Base-by-base conservation (phyloP, 2,113 vertebrate species). In the Gobius niger region DNA sequence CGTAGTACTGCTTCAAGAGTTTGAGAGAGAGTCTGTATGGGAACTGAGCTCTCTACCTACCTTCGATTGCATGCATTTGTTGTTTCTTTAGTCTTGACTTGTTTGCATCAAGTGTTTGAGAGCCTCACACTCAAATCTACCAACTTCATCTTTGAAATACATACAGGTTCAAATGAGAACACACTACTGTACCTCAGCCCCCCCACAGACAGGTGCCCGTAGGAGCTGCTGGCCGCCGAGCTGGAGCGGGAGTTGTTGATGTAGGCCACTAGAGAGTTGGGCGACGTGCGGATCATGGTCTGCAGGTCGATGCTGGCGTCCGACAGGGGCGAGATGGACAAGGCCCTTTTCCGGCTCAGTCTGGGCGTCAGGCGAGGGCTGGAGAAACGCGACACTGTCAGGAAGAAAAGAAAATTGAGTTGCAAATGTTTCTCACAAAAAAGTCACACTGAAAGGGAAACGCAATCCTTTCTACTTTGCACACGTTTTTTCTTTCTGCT, bases 181-280 rank as follows among this genome's bases (percentile, higher is more conserved):
- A 5, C 13, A 8, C 13, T 2, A n/a, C 75, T 3, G 84, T 91
- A 98, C 98, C 98, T 99, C 90, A 99, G 95, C 2, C 95, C 92
- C 1, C 98, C 96, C 0, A 98, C 97, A 0, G 98, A 99, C 15
- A 99, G 93, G 88, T 99, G 98, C 0, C 98, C 98, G 0, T 99
- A 99, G 68, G 98, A 99, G 77, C 97, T 98, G 74, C 97, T 99
- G 4, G 98, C 96, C 0, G 96, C 96, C 0, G 98, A 99, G 83
- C 97, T 99, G 92, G 97, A 96, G n/a, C 97, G 93, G 0, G 97
- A 99, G 84, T 98, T 98, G 92, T 99, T 99, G 91, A 99, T 99
- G 81, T 98, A 99, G 0, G 98, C 97, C 82, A 99, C 97, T n/a
- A 99, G 92, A 0, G 98, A 99, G 90, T 97, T 99, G 70, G 97